Conservation (phyloP, 2,888 invertebrate genomes). For the Phyto melanocephala region DNA sequence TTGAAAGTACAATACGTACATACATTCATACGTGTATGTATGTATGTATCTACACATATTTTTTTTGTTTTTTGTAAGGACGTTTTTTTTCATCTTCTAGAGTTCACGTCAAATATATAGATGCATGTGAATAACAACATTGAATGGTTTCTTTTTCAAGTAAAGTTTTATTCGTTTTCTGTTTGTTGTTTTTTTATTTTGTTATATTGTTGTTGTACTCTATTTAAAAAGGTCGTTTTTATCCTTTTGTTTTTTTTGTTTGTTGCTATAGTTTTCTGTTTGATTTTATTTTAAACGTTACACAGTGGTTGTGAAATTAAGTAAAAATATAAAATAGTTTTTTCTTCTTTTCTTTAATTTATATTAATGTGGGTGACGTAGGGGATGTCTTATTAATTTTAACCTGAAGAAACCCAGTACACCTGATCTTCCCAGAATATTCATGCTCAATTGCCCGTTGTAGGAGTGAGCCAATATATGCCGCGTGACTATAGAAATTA, state of each 20-base stretch:
- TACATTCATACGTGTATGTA: not conserved
- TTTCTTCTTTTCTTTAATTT: too few species aligned
- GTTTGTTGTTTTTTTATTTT: constrained; percentile 1
- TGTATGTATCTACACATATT: not conserved
- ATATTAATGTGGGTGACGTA: too few species aligned
- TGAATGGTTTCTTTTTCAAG: constrained; percentile 44
- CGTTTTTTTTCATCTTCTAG: constrained; percentile 16
- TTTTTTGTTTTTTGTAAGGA: constrained; percentile 41
- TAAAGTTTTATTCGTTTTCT: constrained; percentile 20
- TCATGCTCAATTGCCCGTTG: too few species aligned
- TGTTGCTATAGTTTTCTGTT: not conserved
- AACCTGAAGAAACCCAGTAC: too few species aligned
- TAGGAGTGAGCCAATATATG: too few species aligned
- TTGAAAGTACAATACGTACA: not conserved
- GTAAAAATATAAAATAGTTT: too few species aligned
- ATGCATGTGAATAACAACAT: constrained; percentile 32
- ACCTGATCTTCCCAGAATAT: too few species aligned
- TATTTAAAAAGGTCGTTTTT: constrained; percentile 39
- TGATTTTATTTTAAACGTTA: constrained; percentile 21
- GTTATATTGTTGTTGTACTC: not conserved
- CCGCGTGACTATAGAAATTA: too few species aligned
- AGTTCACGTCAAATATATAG: constrained; percentile 47
- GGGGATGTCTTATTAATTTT: too few species aligned
- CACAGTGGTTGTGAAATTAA: not conserved
- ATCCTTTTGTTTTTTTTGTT: not conserved